Evolutionary conservation across 1,140 invertebrate species (phyloP).

Genomic region (Conus ventricosus): DNA sequence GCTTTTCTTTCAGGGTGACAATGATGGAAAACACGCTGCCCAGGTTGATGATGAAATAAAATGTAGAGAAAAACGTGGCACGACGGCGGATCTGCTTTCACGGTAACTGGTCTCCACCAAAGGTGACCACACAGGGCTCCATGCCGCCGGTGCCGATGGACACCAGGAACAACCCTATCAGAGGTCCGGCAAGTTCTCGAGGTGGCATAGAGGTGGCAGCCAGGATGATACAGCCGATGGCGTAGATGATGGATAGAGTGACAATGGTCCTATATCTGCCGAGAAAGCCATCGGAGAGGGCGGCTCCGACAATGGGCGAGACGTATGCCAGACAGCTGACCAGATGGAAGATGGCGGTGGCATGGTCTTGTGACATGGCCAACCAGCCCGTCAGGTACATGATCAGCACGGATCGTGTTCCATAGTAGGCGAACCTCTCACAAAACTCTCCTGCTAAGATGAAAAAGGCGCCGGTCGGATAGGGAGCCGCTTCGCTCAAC

Average conservation of each 20-base stretch:
- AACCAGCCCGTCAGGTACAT: conserved; percentile 83
- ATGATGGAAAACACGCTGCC: conserved; percentile 93
- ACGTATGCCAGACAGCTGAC: conserved; percentile 92
- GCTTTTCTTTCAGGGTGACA: too few relatives aligned
- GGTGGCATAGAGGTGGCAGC: conserved; percentile 81
- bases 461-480: conserved; percentile 93
- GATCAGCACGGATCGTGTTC: conserved; percentile 91
- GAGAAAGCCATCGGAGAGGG: conserved; percentile 89
- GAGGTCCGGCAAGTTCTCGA: conserved; percentile 75
- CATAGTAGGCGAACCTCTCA: conserved; percentile 96
- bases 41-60: conserved; percentile 95
- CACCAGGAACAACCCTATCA: conserved; percentile 71
- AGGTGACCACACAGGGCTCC: conserved; percentile 97
- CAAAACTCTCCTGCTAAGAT: conserved; percentile 97
- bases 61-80: conserved; percentile 92
- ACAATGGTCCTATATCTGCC: conserved; percentile 86
- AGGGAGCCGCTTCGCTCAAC: conserved; percentile 70
- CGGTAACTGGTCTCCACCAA: conserved; percentile 94
- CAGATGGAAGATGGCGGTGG: conserved; percentile 88
- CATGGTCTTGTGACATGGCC: conserved; percentile 79
- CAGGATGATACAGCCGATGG: conserved; percentile 87
- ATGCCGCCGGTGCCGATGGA: conserved; percentile 83
- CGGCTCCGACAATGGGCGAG: conserved; percentile 89
- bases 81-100: conserved; percentile 81
- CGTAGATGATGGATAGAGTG: conserved; percentile 91